A percentile compares a stretch with the other conserved stretches of the same genome.
phyloP scores from a whole-genome alignment of 2,888 invertebrate genomes.

The Deilephila porcellus region DNA sequence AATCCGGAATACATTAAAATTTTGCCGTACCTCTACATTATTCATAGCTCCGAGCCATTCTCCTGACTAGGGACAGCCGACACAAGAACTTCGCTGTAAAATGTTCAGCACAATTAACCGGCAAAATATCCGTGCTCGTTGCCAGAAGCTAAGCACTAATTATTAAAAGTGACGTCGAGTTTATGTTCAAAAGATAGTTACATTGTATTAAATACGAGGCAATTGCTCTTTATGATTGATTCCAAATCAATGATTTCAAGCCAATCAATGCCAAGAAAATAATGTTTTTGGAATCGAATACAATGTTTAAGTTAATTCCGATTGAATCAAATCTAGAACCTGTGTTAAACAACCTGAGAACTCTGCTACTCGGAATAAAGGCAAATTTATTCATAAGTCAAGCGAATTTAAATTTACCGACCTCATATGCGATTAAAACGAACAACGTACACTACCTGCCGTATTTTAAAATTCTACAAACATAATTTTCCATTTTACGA shows the following conservation, averaged over 20 bases:
- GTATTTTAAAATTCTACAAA: background rate
- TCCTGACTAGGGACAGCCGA: constrained; percentile 48
- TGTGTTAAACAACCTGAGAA: no score
- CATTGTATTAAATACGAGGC: no score
- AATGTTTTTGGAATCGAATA: no score
- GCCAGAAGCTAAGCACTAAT: background rate
- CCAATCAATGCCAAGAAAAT: no score
- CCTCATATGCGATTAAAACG: background rate
- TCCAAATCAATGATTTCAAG: no score
- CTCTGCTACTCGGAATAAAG: no score
- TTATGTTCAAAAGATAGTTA: no score
- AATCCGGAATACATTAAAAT: constrained; percentile 58
- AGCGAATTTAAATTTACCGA: no score
- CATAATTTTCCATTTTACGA: constrained; percentile 8
- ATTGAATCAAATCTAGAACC: no score
- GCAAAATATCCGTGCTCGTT: constrained; percentile 24
- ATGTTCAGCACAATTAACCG: constrained; percentile 51
- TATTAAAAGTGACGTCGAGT: background rate
- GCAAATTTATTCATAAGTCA: no score
- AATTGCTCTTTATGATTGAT: no score
- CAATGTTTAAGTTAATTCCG: no score
- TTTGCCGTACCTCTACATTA: constrained; percentile 52
- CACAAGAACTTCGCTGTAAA: constrained; percentile 50
- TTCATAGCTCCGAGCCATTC: constrained; percentile 50
- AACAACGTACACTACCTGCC: background rate